Conservation (phyloP, 2,797 vertebrate species). For the Odontamblyopus rebecca region DNA sequence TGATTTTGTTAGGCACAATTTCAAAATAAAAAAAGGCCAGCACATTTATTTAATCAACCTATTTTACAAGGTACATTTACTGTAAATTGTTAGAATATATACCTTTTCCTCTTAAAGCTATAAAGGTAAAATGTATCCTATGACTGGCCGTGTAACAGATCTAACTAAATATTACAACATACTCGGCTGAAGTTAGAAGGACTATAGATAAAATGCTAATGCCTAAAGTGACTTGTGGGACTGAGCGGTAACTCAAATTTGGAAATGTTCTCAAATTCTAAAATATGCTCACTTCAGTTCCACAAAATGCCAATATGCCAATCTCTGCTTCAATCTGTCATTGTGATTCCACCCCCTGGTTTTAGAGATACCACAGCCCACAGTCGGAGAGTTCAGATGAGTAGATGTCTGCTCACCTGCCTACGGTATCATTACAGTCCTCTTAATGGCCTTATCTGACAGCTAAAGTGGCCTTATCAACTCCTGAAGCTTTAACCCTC, state of each 20-base stretch:
- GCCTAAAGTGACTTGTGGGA: background rate
- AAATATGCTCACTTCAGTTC: slow-evolving; percentile 7
- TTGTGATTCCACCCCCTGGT: background rate
- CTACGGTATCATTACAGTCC: slow-evolving; percentile 40
- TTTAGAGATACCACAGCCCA: background rate
- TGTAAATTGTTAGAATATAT: too few species aligned
- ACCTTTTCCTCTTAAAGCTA: background rate
- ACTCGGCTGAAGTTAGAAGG: too few species aligned
- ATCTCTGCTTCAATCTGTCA: background rate
- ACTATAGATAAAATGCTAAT: too few species aligned
- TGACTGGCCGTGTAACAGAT: background rate
- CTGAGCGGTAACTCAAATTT: background rate
- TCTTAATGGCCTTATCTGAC: slow-evolving; percentile 37
- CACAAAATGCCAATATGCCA: slow-evolving; percentile 8
- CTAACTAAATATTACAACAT: background rate
- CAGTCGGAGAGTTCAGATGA: slow-evolving; percentile 25
- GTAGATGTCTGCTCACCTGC: slow-evolving; percentile 24
- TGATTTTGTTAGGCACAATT: too few species aligned
- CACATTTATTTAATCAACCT: background rate
- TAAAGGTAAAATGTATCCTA: background rate
- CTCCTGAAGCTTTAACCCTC: slow-evolving; percentile 36
- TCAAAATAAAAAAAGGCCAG: too few species aligned
- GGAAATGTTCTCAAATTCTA: background rate
- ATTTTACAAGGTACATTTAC: background rate
- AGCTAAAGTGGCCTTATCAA: slow-evolving; percentile 21